A percentile compares a stretch with the other conserved stretches of the same genome.
Evolutionary conservation across 2,888 invertebrate species (phyloP).

Genomic region (Zaprionus lineosus): DNA sequence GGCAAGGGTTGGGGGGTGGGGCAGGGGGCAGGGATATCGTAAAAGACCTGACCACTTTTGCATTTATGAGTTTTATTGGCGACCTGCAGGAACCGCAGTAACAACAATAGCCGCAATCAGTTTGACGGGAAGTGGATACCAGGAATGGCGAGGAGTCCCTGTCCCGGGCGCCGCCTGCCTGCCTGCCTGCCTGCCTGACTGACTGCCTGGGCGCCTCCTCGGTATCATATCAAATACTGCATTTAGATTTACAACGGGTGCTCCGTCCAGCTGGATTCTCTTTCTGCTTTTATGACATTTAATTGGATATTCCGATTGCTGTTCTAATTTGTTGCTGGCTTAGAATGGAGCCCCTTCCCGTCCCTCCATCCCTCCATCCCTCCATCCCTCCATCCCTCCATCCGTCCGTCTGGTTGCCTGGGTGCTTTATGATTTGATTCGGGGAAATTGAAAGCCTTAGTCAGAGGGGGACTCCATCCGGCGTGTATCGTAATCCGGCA

Average conservation of each 20-base stretch:
- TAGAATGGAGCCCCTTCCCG: too few relatives aligned
- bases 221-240: conserved; percentile 39
- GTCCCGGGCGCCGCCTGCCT: too few relatives aligned
- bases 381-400: too few relatives aligned
- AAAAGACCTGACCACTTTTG: conserved; percentile 48
- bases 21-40: conserved; percentile 30
- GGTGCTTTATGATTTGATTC: conserved; percentile 70
- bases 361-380: too few relatives aligned
- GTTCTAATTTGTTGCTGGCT: conserved; percentile 52
- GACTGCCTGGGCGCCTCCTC: conserved; percentile 14
- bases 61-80: conserved; percentile 62
- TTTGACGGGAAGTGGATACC: not conserved
- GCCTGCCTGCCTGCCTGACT: too few relatives aligned
- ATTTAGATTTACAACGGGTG: conserved; percentile 64
- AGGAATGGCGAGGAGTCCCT: not conserved
- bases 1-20: not conserved
- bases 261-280: conserved; percentile 19
- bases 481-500: conserved; percentile 4
- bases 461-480: not conserved
- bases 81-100: conserved; percentile 3
- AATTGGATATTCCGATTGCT: conserved; percentile 64
- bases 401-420: not conserved
- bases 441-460: conserved; percentile 49
- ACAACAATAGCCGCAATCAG: not conserved
- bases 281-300: conserved; percentile 65